phyloP scores from a whole-genome alignment of 2,113 vertebrate species.

The Paracyprichromis sp. region DNA sequence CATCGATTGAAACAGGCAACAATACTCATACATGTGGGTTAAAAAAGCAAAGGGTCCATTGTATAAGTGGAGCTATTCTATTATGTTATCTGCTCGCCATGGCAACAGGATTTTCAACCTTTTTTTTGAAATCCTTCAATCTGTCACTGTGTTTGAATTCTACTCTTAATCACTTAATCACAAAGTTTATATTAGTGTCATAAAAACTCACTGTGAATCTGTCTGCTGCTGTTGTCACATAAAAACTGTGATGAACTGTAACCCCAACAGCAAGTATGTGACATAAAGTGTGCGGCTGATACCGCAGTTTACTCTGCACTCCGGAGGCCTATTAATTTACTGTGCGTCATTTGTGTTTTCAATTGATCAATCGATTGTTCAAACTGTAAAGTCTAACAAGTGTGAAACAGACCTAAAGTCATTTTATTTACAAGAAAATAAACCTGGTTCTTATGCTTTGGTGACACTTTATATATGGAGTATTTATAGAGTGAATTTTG shows the following conservation, averaged over 20 bases:
- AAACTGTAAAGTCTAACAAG: background rate
- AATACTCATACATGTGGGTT: conserved; percentile 11
- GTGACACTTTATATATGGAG: background rate
- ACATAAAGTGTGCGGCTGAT: background rate
- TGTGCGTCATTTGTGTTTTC: background rate
- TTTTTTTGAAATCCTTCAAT: background rate
- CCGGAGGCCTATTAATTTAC: background rate
- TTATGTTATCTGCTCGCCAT: conserved; percentile 32
- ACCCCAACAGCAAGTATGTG: background rate
- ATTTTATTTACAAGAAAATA: background rate
- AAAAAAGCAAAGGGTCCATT: conserved; percentile 25
- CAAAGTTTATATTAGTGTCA: conserved; percentile 1
- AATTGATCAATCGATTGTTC: background rate
- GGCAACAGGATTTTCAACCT: conserved; percentile 32
- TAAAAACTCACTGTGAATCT: conserved; percentile 4
- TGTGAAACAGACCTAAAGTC: background rate
- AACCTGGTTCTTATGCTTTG: background rate
- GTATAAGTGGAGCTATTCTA: background rate
- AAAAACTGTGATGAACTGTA: background rate
- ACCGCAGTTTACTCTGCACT: background rate
- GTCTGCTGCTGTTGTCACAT: background rate
- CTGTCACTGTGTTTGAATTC: background rate
- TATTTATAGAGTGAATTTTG: background rate
- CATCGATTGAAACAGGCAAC: conserved; percentile 15
- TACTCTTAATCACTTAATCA: background rate